Conservation (phyloP, 2,113 vertebrate genomes). For the Eptatretus burgeri region DNA sequence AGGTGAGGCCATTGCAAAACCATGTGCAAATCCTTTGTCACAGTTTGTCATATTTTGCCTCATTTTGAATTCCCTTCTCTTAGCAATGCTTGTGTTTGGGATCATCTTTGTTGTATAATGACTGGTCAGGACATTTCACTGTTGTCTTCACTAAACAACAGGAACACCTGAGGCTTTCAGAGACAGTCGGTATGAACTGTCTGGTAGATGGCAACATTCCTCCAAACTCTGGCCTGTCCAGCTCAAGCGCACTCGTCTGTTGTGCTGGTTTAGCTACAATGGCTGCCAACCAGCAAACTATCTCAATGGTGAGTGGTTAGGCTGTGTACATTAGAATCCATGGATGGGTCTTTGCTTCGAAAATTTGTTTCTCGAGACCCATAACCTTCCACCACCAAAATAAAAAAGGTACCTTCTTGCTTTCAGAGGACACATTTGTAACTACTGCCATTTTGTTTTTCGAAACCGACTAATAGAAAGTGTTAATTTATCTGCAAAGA, state of each 20-base stretch:
- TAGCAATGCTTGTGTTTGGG: not conserved
- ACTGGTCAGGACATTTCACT: constrained; percentile 2
- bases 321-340: too few relatives aligned
- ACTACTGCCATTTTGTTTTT: too few relatives aligned
- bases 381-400: too few relatives aligned
- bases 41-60: constrained; percentile 6
- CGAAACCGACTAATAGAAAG: too few relatives aligned
- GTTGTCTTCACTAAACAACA: constrained; percentile 19
- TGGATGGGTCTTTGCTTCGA: too few relatives aligned
- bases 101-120: not conserved
- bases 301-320: constrained; percentile 42
- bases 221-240: constrained; percentile 65
- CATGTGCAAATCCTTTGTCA: not conserved
- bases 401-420: too few relatives aligned
- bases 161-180: constrained; percentile 40
- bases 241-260: constrained; percentile 76
- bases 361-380: too few relatives aligned
- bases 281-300: constrained; percentile 36
- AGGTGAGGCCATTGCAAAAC: not conserved
- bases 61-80: not conserved
- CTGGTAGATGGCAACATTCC: constrained; percentile 64
- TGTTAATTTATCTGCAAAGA: too few relatives aligned
- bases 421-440: too few relatives aligned
- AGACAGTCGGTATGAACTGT: constrained; percentile 47
- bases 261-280: constrained; percentile 54